Evolutionary conservation across 2,113 vertebrate species (phyloP), one percentile per base, ranked within the genome.

Genomic region (Falco punctatus): DNA sequence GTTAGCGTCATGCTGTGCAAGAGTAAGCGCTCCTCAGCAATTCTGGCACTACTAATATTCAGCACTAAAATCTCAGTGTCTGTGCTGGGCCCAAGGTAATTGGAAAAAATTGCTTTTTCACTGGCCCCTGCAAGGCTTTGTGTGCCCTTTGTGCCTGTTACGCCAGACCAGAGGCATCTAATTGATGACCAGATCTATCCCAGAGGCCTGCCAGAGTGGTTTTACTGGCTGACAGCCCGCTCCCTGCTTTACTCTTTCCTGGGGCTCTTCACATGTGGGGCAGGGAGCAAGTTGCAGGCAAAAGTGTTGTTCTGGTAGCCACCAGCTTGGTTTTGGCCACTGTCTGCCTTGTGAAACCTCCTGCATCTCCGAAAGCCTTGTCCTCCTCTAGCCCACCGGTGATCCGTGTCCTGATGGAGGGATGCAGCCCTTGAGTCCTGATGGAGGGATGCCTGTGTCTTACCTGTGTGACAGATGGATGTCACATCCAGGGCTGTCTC

Each of bases 31-130:
- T 74, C 48, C 74, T 93, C 52, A n/a, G 81, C 52, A 24, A 1
- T 64, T 92, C 81, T 49, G 27, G 18, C 1, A 3, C 62, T 51
- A 30, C 48, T 2, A 6, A 22, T 64, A 10, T 3, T 89, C 61
- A 27, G 27, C 0, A 3, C 48, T 58, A 54, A 83, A 52, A 52
- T 42, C 72, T 73, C 19, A 12, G 26, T 0, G 0, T 48, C 42
- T 1, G 9, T 55, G 30, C 86, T 35, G 32, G 75, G 64, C 58
- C 35, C 30, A 70, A 74, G 59, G 65, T 78, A 65, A 83, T 86
- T 86, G 65, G 89, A 66, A 96, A 91, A 88, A 92, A 78, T 14
- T 69, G 89, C 73, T 91, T 94, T 96, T 91, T 86, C 64, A 14
- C n/a, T 95, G 40, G 27, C 66, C 66, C 24, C 4, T 69, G 55